phyloP scores from a whole-genome alignment of 2,113 vertebrate genomes.

The Caretta caretta region DNA sequence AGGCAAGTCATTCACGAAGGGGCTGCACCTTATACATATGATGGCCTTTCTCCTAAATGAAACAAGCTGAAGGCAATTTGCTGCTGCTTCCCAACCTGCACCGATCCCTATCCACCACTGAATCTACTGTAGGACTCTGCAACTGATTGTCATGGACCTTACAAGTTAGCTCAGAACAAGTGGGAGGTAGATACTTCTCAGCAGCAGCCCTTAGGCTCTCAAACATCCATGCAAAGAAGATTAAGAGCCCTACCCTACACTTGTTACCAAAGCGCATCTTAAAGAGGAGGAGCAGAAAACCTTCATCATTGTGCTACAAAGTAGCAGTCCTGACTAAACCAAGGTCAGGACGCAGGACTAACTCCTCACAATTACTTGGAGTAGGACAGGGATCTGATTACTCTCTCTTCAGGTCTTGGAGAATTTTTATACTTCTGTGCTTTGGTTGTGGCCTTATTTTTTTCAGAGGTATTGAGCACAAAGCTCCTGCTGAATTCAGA shows the following conservation, averaged over 20 bases:
- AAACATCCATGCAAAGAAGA: background rate
- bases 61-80: background rate
- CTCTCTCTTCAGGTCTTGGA: background rate
- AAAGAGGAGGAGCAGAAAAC: background rate
- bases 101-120: background rate
- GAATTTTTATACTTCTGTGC: background rate
- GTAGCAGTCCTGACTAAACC: background rate
- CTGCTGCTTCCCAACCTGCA: background rate
- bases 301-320: background rate
- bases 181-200: background rate
- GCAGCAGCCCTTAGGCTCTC: background rate
- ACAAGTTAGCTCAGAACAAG: background rate
- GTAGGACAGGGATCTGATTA: background rate
- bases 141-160: background rate
- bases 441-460: background rate
- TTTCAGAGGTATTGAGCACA: background rate
- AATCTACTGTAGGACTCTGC: accelerated
- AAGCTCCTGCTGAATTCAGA: background rate
- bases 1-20: background rate
- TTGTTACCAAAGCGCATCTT: background rate
- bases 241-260: background rate
- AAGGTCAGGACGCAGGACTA: background rate
- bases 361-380: background rate
- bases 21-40: background rate
- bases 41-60: background rate